Base-by-base conservation (phyloP, 2,113 vertebrate genomes). In the Egretta garzetta region DNA sequence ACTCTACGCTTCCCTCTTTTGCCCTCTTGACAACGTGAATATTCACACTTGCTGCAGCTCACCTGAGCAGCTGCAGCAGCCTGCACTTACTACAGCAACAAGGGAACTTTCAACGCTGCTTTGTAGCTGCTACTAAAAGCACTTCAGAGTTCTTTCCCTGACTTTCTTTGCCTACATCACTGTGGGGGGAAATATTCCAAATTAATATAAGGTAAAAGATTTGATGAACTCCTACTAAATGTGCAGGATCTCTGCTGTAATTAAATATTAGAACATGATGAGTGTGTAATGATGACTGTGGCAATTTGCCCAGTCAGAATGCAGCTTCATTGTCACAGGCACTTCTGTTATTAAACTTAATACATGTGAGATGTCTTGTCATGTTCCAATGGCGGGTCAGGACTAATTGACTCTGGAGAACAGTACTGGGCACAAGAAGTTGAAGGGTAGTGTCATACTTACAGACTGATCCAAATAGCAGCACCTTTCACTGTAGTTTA, bases 1-100 rank as follows among this genome's bases (percentile, higher is more conserved):
- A 10, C 6, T 37, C 30, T 21, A 2, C 1, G 1, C 3, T 43
- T 82, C 27, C 2, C 14, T 39, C 32, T 30, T 28, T 43, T 27
- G 18, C 9, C 8, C 4, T 71, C 35, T 77, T 33, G 53, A 22
- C 47, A 81, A 7, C 1, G 0, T 5, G 32, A 33, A 18, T 17
- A 37, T 49, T 26, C 49, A 37, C 5, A 3, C 26, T 47, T 58
- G 39, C 12, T n/a, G 71, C 37, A 23, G 52, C 52, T 60, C 24
- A n/a, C 13, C 17, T 37, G 47, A 67, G 58, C 47, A 80, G 28
- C 43, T 3, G 2, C 28, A 32, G 79, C 27, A 62, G 32, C 32
- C 56, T 63, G 22, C 4, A 8, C 23, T 67, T 79, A 49, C 50
- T 17, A 67, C 13, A 90, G 22, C 43, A 87, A 24, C 17, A 32